These are phyloP conservation scores for Drosophila takahashii DNA, from an alignment of 1,140 invertebrate species.

Conservation along the genomic window DNA sequence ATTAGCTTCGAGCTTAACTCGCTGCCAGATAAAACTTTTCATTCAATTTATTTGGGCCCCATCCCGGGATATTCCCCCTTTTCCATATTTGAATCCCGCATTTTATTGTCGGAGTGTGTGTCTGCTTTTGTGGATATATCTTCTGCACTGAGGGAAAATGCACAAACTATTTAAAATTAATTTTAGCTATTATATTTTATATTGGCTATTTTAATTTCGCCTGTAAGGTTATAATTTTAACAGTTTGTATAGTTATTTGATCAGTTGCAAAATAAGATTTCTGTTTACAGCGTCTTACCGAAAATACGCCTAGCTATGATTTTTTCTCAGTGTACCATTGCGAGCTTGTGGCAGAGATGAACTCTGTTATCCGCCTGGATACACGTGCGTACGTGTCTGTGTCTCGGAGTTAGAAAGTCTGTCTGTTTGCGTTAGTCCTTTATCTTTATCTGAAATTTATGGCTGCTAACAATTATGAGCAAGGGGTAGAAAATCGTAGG, in stretches of 20 bases:
- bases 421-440: conserved; percentile 36
- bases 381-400: conserved; percentile 30
- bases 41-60: conserved; percentile 42
- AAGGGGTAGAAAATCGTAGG: conserved; percentile 27
- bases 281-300: too few relatives aligned
- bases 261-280: too few relatives aligned
- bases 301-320: too few relatives aligned
- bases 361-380: conserved; percentile 40
- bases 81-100: conserved; percentile 28
- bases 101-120: conserved; percentile 10
- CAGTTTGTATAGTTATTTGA: too few relatives aligned
- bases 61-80: neutral
- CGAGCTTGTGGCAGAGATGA: conserved; percentile 15
- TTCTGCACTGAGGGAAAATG: conserved; percentile 1
- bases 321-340: conserved; percentile 2
- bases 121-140: neutral
- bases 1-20: conserved; percentile 54
- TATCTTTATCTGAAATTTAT: conserved; percentile 50
- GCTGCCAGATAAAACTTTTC: conserved; percentile 56
- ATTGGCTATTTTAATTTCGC: too few relatives aligned
- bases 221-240: too few relatives aligned
- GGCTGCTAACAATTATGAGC: conserved; percentile 46
- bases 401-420: conserved; percentile 23
- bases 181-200: too few relatives aligned
- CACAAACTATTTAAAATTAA: too few relatives aligned